These are phyloP conservation scores for Pseudopleuronectes americanus DNA, from an alignment of 2,797 vertebrate species.

Conservation along the genomic window DNA sequence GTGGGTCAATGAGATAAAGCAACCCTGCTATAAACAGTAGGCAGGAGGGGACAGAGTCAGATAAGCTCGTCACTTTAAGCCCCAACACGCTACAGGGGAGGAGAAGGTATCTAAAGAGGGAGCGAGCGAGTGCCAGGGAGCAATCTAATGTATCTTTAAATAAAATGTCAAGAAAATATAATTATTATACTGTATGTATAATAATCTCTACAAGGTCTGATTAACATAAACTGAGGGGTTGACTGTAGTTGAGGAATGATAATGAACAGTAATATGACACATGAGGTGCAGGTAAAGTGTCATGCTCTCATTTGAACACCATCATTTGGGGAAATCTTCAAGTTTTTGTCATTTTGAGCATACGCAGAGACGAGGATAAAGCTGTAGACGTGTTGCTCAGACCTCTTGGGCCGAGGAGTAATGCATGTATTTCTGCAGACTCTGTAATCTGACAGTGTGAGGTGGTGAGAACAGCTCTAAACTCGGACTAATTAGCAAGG, in stretches of 20 bases:
- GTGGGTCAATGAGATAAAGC: constrained; percentile 79
- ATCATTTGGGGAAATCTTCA: no score
- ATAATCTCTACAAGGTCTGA: constrained; percentile 1
- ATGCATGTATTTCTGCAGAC: background rate
- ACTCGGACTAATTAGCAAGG: background rate
- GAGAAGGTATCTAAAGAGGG: constrained; percentile 52
- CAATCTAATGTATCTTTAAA: background rate
- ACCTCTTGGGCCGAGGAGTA: no score
- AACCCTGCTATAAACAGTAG: constrained; percentile 70
- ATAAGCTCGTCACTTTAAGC: constrained; percentile 79
- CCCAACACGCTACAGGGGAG: constrained; percentile 55
- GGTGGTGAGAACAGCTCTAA: background rate
- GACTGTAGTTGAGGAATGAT: background rate
- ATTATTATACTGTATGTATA: background rate
- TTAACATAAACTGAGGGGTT: background rate
- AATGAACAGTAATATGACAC: background rate
- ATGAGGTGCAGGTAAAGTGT: background rate
- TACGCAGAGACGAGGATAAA: no score
- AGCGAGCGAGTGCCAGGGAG: constrained; percentile 7
- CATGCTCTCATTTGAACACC: background rate
- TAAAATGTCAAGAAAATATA: background rate
- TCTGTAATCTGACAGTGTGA: background rate
- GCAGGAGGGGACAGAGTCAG: constrained; percentile 68
- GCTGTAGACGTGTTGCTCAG: background rate
- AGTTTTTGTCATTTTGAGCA: no score